Base-by-base conservation (phyloP, 1,140 invertebrate genomes). In the Heterodera carotae region DNA sequence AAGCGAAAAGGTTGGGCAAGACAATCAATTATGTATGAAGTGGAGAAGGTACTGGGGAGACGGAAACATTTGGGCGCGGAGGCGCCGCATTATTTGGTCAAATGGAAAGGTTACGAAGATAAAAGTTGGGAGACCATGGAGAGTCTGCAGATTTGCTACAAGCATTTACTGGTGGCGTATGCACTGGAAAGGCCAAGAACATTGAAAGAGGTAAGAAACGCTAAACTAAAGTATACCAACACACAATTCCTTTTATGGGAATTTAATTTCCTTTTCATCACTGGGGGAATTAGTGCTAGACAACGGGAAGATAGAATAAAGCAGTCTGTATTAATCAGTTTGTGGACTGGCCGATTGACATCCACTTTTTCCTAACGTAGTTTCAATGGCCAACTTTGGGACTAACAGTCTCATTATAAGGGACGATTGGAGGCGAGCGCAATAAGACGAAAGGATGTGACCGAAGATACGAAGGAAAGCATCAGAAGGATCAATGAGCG, bases 101-200 rank as follows among this genome's bases (percentile, higher is more conserved):
- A 53, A 53, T 53, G 48, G 48, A 18, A 15, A 18, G 48, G 48
- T 4, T 53, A 53, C 18, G 48, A 53, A 15, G 48, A 53, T 10
- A 22, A 18, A 22, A 53, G 48, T 53, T 53, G 48, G 48, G 48
- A 10, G 48, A 53, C 48, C 18, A 53, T 53, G 48, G 48, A 53
- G 22, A 53, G 48, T 22, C 48, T 53, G 18, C 12, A 53, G 18
- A 53, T 53, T 53, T 15, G 48, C 48, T 53, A 18, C 10, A 53
- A 53, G 22, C 48, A 53, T 53, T 53, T 53, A 18, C 18, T 53
- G 48, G 18, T 22, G 48, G 48, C 48, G 4, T 53, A 18, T 22
- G 48, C 48, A 53, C 12, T 74, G 64, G 48, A 74, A 70, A 71
- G 29, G 36, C 29, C 18, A 66, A 56, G 56, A 71, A 72, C 33